phyloP scores from a whole-genome alignment of 2,888 invertebrate species.

The Leucophenga montana region DNA sequence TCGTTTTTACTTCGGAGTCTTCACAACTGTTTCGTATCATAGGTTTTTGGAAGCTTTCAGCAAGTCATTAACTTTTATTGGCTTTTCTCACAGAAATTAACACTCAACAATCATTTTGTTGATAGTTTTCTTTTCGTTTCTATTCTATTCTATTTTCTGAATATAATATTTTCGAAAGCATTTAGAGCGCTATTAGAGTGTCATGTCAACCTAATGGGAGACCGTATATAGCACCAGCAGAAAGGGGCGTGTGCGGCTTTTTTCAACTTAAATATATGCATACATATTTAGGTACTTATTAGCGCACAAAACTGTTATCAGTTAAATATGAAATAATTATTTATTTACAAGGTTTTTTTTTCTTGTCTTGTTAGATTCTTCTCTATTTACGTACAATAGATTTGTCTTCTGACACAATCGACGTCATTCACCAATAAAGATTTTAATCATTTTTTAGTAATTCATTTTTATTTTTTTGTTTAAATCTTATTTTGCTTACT shows the following conservation, averaged over 20 bases:
- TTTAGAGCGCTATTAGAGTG: background rate
- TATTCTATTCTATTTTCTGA: no score
- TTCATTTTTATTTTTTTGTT: background rate
- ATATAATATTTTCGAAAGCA: background rate
- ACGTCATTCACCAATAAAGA: background rate
- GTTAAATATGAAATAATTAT: slow-evolving; percentile 27
- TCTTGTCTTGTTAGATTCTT: slow-evolving; percentile 12
- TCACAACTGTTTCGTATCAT: background rate
- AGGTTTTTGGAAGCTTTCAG: background rate
- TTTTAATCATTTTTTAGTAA: slow-evolving; percentile 27
- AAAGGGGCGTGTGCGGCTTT: background rate
- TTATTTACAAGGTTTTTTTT: slow-evolving; percentile 25
- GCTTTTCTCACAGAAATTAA: slow-evolving; percentile 50
- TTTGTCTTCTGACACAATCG: background rate
- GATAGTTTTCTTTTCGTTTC: background rate
- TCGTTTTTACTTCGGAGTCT: background rate
- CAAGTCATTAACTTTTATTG: slow-evolving; percentile 8
- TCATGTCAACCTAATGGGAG: no score
- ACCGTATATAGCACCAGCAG: background rate
- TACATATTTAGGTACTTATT: slow-evolving; percentile 10
- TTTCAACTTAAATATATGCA: background rate
- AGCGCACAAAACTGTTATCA: slow-evolving; percentile 32
- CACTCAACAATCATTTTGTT: slow-evolving; percentile 24
- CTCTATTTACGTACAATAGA: slow-evolving; percentile 11
- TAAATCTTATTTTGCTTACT: background rate